phyloP scores from a whole-genome alignment of 2,888 invertebrate genomes.

The Lumbricus terrestris region DNA sequence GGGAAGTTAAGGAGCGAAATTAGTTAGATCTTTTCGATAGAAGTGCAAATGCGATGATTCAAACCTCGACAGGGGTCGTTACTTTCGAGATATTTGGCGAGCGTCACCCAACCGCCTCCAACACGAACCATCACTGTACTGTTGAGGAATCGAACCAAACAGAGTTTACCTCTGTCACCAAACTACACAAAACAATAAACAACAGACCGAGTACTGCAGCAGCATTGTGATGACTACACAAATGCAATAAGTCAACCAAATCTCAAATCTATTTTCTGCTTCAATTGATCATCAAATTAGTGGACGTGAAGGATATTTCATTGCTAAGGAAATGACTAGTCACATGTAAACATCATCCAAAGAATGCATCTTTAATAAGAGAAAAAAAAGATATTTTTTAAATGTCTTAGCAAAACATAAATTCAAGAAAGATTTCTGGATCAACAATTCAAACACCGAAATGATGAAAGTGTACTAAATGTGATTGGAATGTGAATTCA shows the following conservation, averaged over 20 bases:
- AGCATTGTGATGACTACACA: too few species aligned
- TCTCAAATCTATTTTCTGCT: neutral
- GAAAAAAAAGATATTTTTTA: too few species aligned
- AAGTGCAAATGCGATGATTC: constrained; percentile 54
- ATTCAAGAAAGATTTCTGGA: neutral
- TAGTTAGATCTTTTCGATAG: neutral
- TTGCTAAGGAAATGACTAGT: neutral
- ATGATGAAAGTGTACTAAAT: too few species aligned
- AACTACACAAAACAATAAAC: constrained; percentile 46
- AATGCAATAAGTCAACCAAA: neutral
- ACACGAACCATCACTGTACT: constrained; percentile 99
- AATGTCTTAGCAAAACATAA: too few species aligned
- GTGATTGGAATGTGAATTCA: too few species aligned
- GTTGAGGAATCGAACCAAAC: constrained; percentile 92
- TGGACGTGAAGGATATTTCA: neutral
- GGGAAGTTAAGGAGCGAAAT: neutral
- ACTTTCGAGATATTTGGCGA: constrained; percentile 97
- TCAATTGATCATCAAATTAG: neutral
- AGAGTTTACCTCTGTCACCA: constrained; percentile 61
- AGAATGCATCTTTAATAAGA: too few species aligned
- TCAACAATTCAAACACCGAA: too few species aligned
- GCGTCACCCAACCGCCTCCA: constrained; percentile 98
- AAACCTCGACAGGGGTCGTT: constrained; percentile 99
- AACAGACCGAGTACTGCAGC: too few species aligned
- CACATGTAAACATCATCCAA: neutral